phyloP scores from a whole-genome alignment of 2,113 vertebrate species.

The Recurvirostra avosetta region DNA sequence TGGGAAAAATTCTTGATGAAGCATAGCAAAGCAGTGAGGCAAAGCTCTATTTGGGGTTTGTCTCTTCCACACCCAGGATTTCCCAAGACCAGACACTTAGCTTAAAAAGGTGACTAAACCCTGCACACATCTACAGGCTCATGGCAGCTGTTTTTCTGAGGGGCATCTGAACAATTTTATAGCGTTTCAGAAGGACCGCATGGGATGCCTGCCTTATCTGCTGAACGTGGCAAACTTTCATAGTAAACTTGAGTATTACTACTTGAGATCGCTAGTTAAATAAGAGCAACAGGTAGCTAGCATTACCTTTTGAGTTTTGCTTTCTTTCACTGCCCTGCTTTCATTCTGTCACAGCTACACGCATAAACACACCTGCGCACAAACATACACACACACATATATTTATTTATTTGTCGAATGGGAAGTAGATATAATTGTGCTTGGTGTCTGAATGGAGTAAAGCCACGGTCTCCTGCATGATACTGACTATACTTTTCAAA shows the following conservation, averaged over 20 bases:
- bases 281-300: neutral
- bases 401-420: fast-evolving
- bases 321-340: neutral
- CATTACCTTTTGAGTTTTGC: neutral
- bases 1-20: neutral
- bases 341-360: neutral
- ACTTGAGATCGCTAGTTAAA: neutral
- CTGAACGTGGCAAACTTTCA: fast-evolving
- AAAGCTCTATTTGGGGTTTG: neutral
- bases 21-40: neutral
- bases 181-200: neutral
- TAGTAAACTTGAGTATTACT: neutral
- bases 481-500: neutral
- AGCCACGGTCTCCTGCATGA: neutral
- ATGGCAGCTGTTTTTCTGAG: neutral
- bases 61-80: neutral
- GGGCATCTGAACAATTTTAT: neutral
- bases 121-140: neutral
- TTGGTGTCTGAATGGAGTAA: neutral
- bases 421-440: neutral
- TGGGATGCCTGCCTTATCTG: neutral
- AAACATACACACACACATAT: neutral
- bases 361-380: neutral
- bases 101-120: neutral
- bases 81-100: neutral